phyloP scores from a whole-genome alignment of 2,888 invertebrate genomes.

The Caenorhabditis wallacei region DNA sequence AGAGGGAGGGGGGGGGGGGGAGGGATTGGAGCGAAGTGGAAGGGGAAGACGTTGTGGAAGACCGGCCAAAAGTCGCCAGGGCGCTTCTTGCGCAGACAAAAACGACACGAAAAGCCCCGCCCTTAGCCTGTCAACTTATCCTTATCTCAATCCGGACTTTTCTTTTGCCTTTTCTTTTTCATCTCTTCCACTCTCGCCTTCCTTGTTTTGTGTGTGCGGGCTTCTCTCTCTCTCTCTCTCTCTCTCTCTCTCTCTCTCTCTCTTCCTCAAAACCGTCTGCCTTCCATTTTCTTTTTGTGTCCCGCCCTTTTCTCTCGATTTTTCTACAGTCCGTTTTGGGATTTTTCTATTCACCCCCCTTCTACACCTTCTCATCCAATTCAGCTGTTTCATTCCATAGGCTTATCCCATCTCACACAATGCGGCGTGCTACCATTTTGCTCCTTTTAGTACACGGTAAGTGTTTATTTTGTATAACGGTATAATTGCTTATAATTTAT shows the following conservation, averaged over 20 bases:
- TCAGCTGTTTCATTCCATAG: conserved; percentile 30
- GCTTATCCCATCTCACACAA: conserved; percentile 22
- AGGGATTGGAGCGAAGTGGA: conserved; percentile 40
- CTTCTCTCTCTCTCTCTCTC: conserved; percentile 4
- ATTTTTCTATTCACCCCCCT: conserved; percentile 13
- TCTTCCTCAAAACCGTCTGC: conserved; percentile 53
- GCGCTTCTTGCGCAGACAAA: conserved; percentile 59
- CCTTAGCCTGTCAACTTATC: conserved; percentile 66
- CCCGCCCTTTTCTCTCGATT: conserved; percentile 28
- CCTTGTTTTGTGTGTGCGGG: conserved; percentile 39
- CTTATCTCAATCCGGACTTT: conserved; percentile 65
- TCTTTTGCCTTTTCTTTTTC: conserved; percentile 48
- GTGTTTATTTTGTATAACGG: conserved; percentile 8
- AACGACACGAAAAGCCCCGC: conserved; percentile 66
- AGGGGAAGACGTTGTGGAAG: conserved; percentile 34
- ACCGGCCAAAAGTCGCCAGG: conserved; percentile 58
- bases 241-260: not conserved
- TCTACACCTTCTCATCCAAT: conserved; percentile 7
- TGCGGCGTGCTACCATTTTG: conserved; percentile 32
- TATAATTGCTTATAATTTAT: no score
- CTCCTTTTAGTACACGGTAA: conserved; percentile 50
- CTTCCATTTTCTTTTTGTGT: conserved; percentile 34
- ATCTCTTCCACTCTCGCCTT: not conserved
- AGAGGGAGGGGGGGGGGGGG: conserved; percentile 28
- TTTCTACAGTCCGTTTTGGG: conserved; percentile 40